Conservation (phyloP, 2,888 invertebrate species). For the Cremastinae sp. region DNA sequence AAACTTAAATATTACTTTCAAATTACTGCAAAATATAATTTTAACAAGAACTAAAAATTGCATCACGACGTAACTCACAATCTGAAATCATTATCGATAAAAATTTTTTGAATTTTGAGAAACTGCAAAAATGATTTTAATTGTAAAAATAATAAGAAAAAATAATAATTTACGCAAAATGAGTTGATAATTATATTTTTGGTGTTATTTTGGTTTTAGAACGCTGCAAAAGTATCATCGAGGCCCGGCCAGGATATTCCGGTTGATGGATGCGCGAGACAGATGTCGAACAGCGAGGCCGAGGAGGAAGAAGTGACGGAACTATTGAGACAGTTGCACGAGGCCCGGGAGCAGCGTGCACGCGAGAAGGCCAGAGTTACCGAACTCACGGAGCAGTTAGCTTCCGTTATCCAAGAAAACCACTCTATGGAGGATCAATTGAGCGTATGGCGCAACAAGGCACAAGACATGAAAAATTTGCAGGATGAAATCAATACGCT, state of each 20-base stretch:
- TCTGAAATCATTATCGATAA: too few species aligned
- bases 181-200: too few species aligned
- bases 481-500: conserved; percentile 91
- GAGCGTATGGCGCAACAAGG: conserved; percentile 84
- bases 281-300: conserved; percentile 59
- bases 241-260: conserved; percentile 55
- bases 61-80: too few species aligned
- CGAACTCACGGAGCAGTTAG: conserved; percentile 90
- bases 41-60: too few species aligned
- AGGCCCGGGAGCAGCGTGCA: conserved; percentile 85
- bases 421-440: conserved; percentile 86
- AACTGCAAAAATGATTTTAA: too few species aligned
- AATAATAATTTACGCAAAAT: too few species aligned
- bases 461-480: conserved; percentile 89
- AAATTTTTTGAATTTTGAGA: too few species aligned
- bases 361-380: conserved; percentile 87
- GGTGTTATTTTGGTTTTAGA: conserved; percentile 57
- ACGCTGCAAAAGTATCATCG: conserved; percentile 67
- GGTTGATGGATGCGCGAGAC: conserved; percentile 61
- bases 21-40: too few species aligned
- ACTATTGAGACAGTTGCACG: conserved; percentile 87
- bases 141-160: too few species aligned
- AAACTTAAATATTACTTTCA: too few species aligned
- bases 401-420: conserved; percentile 87
- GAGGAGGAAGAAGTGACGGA: conserved; percentile 80